These are phyloP conservation scores for Leptopilina boulardi DNA, from an alignment of 1,140 invertebrate species.

Conservation along the genomic window DNA sequence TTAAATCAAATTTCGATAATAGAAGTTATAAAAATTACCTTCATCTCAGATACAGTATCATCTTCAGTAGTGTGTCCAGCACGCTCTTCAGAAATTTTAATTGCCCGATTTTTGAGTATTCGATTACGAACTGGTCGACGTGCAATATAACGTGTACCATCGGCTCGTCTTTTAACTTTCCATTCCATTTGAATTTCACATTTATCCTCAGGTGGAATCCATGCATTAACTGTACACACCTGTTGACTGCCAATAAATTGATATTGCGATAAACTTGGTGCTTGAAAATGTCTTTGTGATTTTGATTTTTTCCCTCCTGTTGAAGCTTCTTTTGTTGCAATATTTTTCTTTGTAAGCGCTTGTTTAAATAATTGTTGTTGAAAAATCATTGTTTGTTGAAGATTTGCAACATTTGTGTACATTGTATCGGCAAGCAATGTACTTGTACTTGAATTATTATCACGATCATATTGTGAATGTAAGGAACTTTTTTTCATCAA, in stretches of 20 bases:
- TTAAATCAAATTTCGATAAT: constrained; percentile 42
- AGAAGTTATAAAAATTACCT: constrained; percentile 72
- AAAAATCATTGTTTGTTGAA: constrained; percentile 84
- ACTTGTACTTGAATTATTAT: constrained; percentile 40
- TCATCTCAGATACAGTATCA: constrained; percentile 88
- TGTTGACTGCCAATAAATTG: constrained; percentile 79
- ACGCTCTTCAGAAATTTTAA: constrained; percentile 83
- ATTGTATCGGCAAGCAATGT: constrained; percentile 77
- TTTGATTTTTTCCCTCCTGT: constrained; percentile 62
- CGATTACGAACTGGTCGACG: constrained; percentile 83
- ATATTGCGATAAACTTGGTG: constrained; percentile 79
- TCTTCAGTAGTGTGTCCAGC: constrained; percentile 88
- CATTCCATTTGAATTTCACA: constrained; percentile 81
- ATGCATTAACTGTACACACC: constrained; percentile 67
- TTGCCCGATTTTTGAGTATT: constrained; percentile 82
- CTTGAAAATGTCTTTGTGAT: constrained; percentile 72
- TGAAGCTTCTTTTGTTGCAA: constrained; percentile 56
- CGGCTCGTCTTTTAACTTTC: constrained; percentile 87
- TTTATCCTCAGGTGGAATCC: constrained; percentile 67
- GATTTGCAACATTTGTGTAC: constrained; percentile 85
- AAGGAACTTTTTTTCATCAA: constrained; percentile 53
- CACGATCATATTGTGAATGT: constrained; percentile 59
- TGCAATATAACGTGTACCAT: constrained; percentile 88
- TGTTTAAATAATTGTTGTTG: constrained; percentile 84
- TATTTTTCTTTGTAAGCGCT: constrained; percentile 73